Base-by-base conservation (phyloP, 2,888 invertebrate species). In the Himalopsyche tibetana region DNA sequence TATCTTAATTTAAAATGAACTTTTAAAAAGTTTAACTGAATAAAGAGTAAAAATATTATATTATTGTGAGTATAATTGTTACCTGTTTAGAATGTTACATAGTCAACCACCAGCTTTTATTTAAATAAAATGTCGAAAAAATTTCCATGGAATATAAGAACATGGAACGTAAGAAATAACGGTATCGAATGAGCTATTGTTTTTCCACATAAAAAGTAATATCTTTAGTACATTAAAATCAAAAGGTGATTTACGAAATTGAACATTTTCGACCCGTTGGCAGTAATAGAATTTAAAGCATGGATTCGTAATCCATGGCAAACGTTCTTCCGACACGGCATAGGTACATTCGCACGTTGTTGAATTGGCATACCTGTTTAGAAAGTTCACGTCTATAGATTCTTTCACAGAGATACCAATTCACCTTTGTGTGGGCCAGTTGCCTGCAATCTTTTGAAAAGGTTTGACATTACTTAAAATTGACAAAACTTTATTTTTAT, bases 281-380 rank as follows among this genome's bases (percentile, higher is more conserved):
- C 19, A 36, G 74, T 74, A 74, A 74, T 74, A 74, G 74, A 74
- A 74, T 74, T 74, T 74, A 74, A 74, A 74, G 74, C 74, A 74
- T 74, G 19, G 74, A 74, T 74, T 74, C 74, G 74, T 74, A 36
- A 74, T 74, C 74, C 74, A 74, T 74, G 74, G 74, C 38, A 15
- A 74, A 74, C 36, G 74, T 36, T 74, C 74, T 36, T 74, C 38
- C 19, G 36, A 74, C 74, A 74, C 74, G 74, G 74, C 74, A 74
- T 74, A 74, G 74, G 74, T 74, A 74, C 74, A 74, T 74, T 74
- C 74, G 38, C 74, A 74, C 74, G 74, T 74, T 74, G 74, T 74
- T 74, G 74, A 74, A 74, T 74, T 74, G 74, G 28, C 74, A 74
- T 74, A 74, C 74, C 74, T 74, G 74, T 74, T 74, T 74, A 74